Evolutionary conservation across 2,797 vertebrate genomes (phyloP).

Genomic region (Anguilla anguilla): DNA sequence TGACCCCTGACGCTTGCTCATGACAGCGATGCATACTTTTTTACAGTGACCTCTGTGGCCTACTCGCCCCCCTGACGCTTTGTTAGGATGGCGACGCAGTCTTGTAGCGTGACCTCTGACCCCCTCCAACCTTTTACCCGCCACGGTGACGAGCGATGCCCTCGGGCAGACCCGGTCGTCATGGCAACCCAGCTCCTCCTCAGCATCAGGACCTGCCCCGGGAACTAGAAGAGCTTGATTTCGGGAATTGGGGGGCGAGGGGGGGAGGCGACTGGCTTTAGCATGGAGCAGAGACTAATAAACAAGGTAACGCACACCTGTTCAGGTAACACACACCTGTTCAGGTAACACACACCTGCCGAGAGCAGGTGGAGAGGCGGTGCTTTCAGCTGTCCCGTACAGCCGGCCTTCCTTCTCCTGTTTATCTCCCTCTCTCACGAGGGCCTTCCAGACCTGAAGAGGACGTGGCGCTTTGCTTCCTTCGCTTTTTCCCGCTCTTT

Average conservation of each 20-base stretch:
- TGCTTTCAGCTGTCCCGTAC: background rate
- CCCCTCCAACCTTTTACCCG: background rate
- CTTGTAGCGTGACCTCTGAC: background rate
- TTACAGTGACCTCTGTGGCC: too few species aligned
- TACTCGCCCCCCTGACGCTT: background rate
- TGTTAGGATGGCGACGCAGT: constrained; percentile 8
- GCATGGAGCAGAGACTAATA: constrained; percentile 35
- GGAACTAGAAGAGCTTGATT: constrained; percentile 35
- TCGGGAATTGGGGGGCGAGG: background rate
- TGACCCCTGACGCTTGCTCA: background rate
- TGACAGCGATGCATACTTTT: too few species aligned
- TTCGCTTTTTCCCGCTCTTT: constrained; percentile 42
- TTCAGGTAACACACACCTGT: constrained; percentile 6
- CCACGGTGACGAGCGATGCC: background rate
- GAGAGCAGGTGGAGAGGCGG: background rate
- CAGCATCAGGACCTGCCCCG: constrained; percentile 25
- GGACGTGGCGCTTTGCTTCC: constrained; percentile 64
- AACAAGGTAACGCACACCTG: background rate
- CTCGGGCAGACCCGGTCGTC: constrained; percentile 37
- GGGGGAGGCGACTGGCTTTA: constrained; percentile 28
- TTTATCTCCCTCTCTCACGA: constrained; percentile 46
- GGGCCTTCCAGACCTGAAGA: constrained; percentile 70
- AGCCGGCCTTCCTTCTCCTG: constrained; percentile 21
- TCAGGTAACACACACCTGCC: constrained; percentile 30
- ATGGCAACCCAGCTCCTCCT: constrained; percentile 35